A percentile compares a stretch with the other conserved stretches of the same genome.
These are phyloP conservation scores for Drosophila melanica DNA, from an alignment of 1,140 invertebrate species.

Conservation along the genomic window DNA sequence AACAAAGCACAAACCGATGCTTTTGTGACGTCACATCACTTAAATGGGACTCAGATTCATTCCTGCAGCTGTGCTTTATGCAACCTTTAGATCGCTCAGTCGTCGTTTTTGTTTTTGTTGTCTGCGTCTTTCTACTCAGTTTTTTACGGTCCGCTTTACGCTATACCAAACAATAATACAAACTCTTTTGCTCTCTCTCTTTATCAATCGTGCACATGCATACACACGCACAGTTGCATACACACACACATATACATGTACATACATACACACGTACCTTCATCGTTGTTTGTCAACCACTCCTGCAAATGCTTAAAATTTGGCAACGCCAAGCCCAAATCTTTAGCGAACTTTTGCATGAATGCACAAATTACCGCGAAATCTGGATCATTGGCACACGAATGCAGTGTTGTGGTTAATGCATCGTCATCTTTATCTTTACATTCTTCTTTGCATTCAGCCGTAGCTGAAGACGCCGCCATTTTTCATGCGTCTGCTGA, in stretches of 20 bases:
- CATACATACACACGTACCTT: slow-evolving; percentile 87
- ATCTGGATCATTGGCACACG: slow-evolving; percentile 96
- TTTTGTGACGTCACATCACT: no score
- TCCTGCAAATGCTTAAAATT: slow-evolving; percentile 93
- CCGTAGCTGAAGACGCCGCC: slow-evolving; percentile 70
- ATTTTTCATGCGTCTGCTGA: slow-evolving; percentile 77
- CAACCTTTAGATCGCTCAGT: neutral
- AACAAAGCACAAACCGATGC: no score
- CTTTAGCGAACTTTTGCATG: slow-evolving; percentile 93
- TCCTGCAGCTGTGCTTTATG: no score
- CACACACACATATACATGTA: slow-evolving; percentile 6
- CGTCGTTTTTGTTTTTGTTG: slow-evolving; percentile 48
- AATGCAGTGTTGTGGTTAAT: slow-evolving; percentile 83
- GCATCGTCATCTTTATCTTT: slow-evolving; percentile 78
- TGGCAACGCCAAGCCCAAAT: slow-evolving; percentile 90
- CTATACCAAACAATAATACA: slow-evolving; percentile 62
- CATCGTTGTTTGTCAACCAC: slow-evolving; percentile 93
- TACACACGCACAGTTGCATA: slow-evolving; percentile 33
- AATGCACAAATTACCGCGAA: slow-evolving; percentile 98
- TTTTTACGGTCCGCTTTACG: slow-evolving; percentile 43
- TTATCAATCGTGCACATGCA: slow-evolving; percentile 19
- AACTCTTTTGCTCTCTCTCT: slow-evolving; percentile 26
- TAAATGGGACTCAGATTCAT: no score
- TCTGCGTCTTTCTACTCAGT: slow-evolving; percentile 38
- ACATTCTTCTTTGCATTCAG: slow-evolving; percentile 65